phyloP scores from a whole-genome alignment of 2,797 vertebrate species.

The Pygocentrus nattereri region DNA sequence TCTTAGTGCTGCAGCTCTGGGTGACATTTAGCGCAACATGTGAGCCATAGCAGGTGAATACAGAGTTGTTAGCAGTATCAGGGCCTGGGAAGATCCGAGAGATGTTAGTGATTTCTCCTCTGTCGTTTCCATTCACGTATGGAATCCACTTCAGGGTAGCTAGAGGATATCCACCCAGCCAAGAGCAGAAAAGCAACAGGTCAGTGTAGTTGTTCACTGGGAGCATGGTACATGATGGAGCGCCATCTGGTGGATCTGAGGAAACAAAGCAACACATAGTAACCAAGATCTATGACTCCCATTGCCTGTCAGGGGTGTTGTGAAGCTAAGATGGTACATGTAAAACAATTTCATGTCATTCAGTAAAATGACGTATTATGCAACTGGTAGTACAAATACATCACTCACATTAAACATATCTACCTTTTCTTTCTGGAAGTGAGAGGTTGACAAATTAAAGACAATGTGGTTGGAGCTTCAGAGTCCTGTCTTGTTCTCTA shows the following conservation, averaged over 20 bases:
- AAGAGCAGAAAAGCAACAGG: conserved; percentile 83
- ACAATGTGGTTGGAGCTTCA: too few relatives aligned
- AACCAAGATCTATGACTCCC: neutral
- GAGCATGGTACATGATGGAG: conserved; percentile 82
- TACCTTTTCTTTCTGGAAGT: too few relatives aligned
- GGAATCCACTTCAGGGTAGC: conserved; percentile 83
- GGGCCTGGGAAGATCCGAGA: conserved; percentile 73
- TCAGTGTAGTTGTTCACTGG: conserved; percentile 79
- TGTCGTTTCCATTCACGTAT: conserved; percentile 55
- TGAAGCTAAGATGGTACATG: neutral
- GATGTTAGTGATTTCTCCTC: conserved; percentile 68
- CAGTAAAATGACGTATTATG: too few relatives aligned
- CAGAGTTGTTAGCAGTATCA: conserved; percentile 74
- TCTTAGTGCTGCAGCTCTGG: conserved; percentile 72
- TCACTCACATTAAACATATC: too few relatives aligned
- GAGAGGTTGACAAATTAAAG: too few relatives aligned
- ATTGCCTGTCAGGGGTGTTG: neutral
- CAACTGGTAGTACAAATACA: too few relatives aligned
- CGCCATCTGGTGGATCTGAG: conserved; percentile 86
- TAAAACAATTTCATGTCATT: too few relatives aligned
- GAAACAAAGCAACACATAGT: conserved; percentile 55
- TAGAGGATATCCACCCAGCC: conserved; percentile 84
- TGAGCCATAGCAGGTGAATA: conserved; percentile 82
- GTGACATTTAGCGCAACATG: conserved; percentile 76
- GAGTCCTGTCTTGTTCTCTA: too few relatives aligned